Percentiles rank a stretch among this genome's conserved stretches.
These are phyloP conservation scores for Oophaga pumilio DNA, from an alignment of 2,113 vertebrate species.

Conservation along the genomic window DNA sequence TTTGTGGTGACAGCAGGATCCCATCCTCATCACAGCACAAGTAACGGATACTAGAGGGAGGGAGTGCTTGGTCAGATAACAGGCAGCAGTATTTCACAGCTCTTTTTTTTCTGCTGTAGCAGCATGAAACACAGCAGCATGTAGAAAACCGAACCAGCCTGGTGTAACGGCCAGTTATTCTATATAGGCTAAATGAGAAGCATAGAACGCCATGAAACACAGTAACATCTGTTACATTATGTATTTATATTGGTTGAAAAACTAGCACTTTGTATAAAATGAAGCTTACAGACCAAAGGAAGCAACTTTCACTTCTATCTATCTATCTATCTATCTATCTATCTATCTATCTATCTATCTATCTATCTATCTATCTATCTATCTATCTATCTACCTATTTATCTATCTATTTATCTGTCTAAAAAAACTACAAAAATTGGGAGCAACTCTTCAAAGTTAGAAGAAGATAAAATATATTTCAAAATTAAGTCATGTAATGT, in stretches of 20 bases:
- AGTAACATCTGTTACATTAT: slow-evolving; percentile 7
- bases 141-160: slow-evolving; percentile 20
- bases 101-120: slow-evolving; percentile 43
- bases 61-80: slow-evolving; percentile 48
- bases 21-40: slow-evolving; percentile 34
- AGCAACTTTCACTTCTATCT: background rate
- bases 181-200: background rate
- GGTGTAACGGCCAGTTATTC: slow-evolving; percentile 2
- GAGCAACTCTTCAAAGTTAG: too few species aligned
- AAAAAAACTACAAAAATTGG: too few species aligned
- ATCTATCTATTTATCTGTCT: too few species aligned
- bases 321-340: background rate
- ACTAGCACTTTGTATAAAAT: background rate
- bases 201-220: slow-evolving; percentile 5
- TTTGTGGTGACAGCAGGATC: slow-evolving; percentile 33
- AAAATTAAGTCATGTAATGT: too few species aligned
- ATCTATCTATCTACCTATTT: background rate
- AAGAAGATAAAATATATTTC: too few species aligned
- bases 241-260: background rate
- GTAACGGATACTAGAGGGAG: slow-evolving; percentile 8
- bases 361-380: background rate
- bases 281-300: background rate
- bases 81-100: slow-evolving; percentile 41
- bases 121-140: slow-evolving; percentile 42
- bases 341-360: background rate